A percentile compares a stretch with the other conserved stretches of the same genome.
Conservation (phyloP, 2,797 vertebrate species). For the Anisognathus igniventris region DNA sequence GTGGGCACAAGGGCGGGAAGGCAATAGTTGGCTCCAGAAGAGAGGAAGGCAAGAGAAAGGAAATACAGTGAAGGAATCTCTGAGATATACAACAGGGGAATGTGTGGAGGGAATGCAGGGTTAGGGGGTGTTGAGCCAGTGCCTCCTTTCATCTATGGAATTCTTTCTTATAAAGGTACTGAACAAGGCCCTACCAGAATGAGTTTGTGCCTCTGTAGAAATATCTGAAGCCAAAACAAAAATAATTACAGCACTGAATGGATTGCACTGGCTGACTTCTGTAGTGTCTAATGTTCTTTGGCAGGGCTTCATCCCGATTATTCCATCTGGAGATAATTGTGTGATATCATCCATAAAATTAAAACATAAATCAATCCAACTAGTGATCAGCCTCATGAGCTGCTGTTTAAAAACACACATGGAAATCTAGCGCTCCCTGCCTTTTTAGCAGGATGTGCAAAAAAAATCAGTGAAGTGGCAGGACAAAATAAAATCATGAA, state of each 20-base stretch:
- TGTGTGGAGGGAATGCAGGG: background rate
- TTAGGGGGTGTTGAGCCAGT: background rate
- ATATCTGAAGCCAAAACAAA: conserved; percentile 71
- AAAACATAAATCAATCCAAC: conserved; percentile 77
- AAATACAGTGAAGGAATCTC: background rate
- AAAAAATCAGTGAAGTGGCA: background rate
- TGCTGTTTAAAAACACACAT: conserved; percentile 41
- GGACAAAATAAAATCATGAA: background rate
- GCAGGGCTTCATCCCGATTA: conserved; percentile 72
- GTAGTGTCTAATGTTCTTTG: conserved; percentile 70
- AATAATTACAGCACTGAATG: conserved; percentile 71
- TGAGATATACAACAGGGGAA: background rate
- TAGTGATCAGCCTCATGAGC: conserved; percentile 52
- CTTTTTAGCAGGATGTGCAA: background rate
- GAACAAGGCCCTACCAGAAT: background rate
- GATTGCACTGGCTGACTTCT: conserved; percentile 60
- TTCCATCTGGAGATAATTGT: conserved; percentile 81
- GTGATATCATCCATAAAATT: conserved; percentile 81
- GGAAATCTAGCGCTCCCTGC: conserved; percentile 26
- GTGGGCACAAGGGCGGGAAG: background rate
- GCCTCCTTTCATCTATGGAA: background rate
- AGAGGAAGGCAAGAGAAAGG: background rate
- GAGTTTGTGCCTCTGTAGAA: conserved; percentile 36
- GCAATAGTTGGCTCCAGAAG: background rate
- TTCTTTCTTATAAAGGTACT: background rate